phyloP scores from a whole-genome alignment of 2,113 vertebrate genomes.

The Numida meleagris region DNA sequence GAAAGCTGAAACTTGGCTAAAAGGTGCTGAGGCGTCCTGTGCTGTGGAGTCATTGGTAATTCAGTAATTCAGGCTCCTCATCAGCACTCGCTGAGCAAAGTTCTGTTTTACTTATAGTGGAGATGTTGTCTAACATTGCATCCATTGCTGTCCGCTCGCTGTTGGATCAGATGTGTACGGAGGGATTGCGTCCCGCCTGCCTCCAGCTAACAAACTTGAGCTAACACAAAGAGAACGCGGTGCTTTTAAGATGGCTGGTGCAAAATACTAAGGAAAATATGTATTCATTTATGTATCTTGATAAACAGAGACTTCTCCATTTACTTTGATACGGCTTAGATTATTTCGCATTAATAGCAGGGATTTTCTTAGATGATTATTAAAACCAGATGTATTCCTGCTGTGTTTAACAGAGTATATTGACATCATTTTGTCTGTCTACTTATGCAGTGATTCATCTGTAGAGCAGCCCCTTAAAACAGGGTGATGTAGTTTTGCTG shows the following conservation, averaged over 20 bases:
- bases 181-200: fast-evolving
- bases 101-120: not conserved
- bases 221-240: not conserved
- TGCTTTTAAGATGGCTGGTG: not conserved
- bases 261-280: not conserved
- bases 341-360: not conserved
- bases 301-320: not conserved
- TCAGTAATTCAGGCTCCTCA: not conserved
- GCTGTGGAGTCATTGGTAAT: no score
- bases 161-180: fast-evolving
- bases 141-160: fast-evolving
- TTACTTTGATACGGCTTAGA: not conserved
- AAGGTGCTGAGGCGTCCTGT: not conserved
- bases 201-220: not conserved
- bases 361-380: not conserved
- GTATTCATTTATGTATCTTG: not conserved
- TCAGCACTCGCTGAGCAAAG: not conserved
- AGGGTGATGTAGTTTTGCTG: not conserved
- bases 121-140: fast-evolving
- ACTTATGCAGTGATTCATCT: not conserved
- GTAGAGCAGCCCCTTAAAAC: not conserved
- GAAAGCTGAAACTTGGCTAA: not conserved
- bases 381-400: not conserved
- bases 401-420: not conserved
- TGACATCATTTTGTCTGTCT: not conserved